These are phyloP conservation scores for Picus viridis DNA, from an alignment of 2,797 vertebrate species.

Conservation along the genomic window DNA sequence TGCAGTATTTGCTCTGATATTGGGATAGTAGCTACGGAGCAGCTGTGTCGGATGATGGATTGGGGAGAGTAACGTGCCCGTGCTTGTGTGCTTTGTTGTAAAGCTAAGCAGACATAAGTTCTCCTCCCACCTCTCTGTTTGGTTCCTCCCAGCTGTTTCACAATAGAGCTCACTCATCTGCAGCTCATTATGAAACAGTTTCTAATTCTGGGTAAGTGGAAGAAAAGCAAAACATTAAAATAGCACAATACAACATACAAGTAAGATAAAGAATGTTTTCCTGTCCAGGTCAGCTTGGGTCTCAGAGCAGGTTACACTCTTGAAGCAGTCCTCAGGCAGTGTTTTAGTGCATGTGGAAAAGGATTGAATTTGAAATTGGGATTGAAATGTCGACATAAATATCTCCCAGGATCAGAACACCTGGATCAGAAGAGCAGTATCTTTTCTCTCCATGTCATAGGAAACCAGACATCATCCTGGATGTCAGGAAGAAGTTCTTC, in stretches of 20 bases:
- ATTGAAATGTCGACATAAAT: background rate
- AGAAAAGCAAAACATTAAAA: background rate
- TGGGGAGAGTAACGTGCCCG: background rate
- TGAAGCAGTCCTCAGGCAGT: background rate
- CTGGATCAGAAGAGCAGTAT: background rate
- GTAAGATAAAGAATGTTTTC: background rate
- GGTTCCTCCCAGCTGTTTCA: background rate
- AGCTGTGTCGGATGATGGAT: conserved; percentile 3
- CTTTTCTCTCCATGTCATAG: background rate
- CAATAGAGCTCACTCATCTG: background rate
- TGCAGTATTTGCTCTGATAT: conserved; percentile 2
- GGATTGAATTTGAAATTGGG: background rate
- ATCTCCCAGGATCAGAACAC: background rate
- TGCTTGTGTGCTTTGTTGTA: background rate
- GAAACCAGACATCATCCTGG: background rate
- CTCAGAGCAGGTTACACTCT: background rate
- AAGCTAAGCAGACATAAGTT: background rate
- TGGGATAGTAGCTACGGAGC: background rate
- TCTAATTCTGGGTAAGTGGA: conserved; percentile 26
- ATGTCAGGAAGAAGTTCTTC: too few species aligned
- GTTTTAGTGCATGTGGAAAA: background rate
- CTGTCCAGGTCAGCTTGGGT: background rate
- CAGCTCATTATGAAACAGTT: background rate
- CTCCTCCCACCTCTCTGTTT: background rate
- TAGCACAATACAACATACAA: background rate